Base-by-base conservation (phyloP, 2,797 vertebrate genomes). In the Benthosema pterotum region DNA sequence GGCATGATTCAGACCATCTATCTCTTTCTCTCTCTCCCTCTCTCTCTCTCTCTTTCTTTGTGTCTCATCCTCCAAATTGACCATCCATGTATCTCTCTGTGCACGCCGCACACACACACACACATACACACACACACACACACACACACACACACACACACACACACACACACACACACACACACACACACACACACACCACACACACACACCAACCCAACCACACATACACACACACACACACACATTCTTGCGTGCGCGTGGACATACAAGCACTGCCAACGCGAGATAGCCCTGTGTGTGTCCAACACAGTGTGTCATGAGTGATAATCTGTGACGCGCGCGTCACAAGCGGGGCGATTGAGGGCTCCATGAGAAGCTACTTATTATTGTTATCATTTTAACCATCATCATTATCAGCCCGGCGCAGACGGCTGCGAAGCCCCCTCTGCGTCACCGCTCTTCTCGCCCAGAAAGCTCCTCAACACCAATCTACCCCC, bases 381-480 rank as follows among this genome's bases (percentile, higher is more conserved):
- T 65, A 54, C 85, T 90, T 88, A 90, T 89, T 91, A 85, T 83
- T 77, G 82, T 83, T 91, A 92, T 91, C 88, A 75, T 85, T 79
- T 78, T 60, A 82, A 87, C 83, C 87, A 87, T 91, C 87, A 69
- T 91, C 86, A 89, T 91, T 91, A 91, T 92, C 90, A 91, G 89
- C 81, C 79, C 71, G 72, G 72, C 82, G 78, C 89, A 90, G 88
- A 87, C 75, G 38, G 75, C 68, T n/a, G 75, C 74, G 69, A 76
- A 76, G 82, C 86, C 87, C 74, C 62, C 83, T 87, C 83, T 92
- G 88, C 88, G 80, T 90, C 90, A 91, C 83, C 82, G 64, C 78
- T 69, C n/a, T 67, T 71, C 57, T 81, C 85, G 22, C 22, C 22
- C 78, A 84, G 72, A 83, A 87, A 89, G 69, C 79, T 83, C 77